phyloP scores from a whole-genome alignment of 2,888 invertebrate genomes.

The Drosophila crucigera region DNA sequence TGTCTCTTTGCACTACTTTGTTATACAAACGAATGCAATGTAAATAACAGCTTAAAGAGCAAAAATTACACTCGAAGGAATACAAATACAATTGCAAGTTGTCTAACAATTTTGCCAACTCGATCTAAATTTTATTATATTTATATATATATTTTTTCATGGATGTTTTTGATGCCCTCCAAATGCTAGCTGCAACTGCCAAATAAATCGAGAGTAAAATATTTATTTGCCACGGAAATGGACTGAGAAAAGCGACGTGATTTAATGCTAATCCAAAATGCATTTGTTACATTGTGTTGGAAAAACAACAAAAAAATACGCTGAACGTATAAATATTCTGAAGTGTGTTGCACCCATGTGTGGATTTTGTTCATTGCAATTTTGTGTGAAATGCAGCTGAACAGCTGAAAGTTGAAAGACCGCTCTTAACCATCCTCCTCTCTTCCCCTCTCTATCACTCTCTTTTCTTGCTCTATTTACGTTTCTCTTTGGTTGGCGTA shows the following conservation, averaged over 20 bases:
- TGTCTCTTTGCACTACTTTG: neutral
- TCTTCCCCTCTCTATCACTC: neutral
- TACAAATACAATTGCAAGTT: neutral
- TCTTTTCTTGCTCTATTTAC: neutral
- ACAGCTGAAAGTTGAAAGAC: conserved; percentile 48
- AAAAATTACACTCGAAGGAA: neutral
- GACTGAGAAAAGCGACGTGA: conserved; percentile 65
- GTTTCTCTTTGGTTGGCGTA: conserved; percentile 19
- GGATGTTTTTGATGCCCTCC: neutral
- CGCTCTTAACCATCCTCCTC: neutral
- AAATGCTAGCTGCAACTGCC: neutral
- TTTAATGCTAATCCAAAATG: conserved; percentile 78
- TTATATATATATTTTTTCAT: neutral
- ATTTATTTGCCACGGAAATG: conserved; percentile 73
- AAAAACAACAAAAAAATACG: conserved; percentile 29
- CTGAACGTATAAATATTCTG: neutral
- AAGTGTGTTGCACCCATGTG: conserved; percentile 17
- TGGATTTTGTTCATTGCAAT: conserved; percentile 33
- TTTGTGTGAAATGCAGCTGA: conserved; percentile 43
- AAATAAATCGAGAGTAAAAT: conserved; percentile 68
- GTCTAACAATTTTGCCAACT: neutral
- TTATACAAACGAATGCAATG: neutral
- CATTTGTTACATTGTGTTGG: conserved; percentile 62
- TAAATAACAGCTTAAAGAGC: neutral
- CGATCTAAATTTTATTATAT: neutral